Evolutionary conservation across 2,797 vertebrate species (phyloP).

Genomic region (Lagocephalus sceleratus): DNA sequence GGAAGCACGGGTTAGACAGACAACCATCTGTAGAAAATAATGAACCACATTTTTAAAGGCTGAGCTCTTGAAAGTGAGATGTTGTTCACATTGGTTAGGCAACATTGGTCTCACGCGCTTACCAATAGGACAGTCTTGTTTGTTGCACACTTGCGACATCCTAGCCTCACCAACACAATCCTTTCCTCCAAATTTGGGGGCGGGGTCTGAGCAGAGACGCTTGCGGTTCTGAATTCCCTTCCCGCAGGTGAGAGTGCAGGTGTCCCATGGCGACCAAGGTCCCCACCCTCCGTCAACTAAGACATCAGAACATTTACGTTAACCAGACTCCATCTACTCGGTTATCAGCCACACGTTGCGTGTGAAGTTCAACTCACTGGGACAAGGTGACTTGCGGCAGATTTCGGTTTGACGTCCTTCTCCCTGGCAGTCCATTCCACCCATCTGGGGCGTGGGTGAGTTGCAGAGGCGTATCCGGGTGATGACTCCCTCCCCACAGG

Average conservation of each 20-base stretch:
- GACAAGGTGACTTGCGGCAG: conserved; percentile 87
- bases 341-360: not conserved
- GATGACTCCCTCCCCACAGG: conserved; percentile 89
- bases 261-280: conserved; percentile 95
- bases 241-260: conserved; percentile 91
- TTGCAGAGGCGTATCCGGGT: conserved; percentile 98
- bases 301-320: conserved; percentile 17
- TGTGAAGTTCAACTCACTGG: conserved; percentile 78
- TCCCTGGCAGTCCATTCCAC: conserved; percentile 88
- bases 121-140: conserved; percentile 92
- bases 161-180: conserved; percentile 85
- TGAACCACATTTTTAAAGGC: not conserved
- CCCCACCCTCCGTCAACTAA: conserved; percentile 96
- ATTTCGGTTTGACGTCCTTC: conserved; percentile 89
- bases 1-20: conserved; percentile 95
- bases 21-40: conserved; percentile 85
- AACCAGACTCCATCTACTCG: not conserved
- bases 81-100: not conserved
- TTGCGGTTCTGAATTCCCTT: conserved; percentile 89
- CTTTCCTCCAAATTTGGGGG: conserved; percentile 90
- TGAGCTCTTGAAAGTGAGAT: not conserved
- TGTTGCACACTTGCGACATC: conserved; percentile 87
- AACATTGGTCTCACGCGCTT: conserved; percentile 41
- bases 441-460: conserved; percentile 96
- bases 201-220: conserved; percentile 89